Conservation (phyloP, 2,888 invertebrate genomes). For the Apodemia mormo region DNA sequence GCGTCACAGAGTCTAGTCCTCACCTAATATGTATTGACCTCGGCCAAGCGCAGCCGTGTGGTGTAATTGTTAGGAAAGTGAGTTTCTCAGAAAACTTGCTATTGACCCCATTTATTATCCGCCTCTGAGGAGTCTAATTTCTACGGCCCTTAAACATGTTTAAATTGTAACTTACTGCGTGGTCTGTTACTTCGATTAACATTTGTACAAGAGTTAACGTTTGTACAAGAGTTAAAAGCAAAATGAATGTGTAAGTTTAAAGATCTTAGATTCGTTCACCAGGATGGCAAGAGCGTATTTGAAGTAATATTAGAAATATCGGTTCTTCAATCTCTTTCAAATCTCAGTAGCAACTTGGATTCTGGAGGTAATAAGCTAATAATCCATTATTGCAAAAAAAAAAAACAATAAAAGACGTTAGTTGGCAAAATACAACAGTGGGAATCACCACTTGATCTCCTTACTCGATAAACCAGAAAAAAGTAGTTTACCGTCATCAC, state of each 20-base stretch:
- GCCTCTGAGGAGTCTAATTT: not conserved
- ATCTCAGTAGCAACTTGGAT: too few relatives aligned
- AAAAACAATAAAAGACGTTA: too few relatives aligned
- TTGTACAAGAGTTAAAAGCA: not conserved
- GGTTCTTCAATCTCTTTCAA: too few relatives aligned
- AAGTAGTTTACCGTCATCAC: too few relatives aligned
- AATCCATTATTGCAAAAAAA: too few relatives aligned
- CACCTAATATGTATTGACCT: constrained; percentile 74
- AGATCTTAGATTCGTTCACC: too few relatives aligned
- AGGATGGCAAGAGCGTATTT: too few relatives aligned
- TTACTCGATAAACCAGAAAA: too few relatives aligned
- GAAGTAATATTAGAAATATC: too few relatives aligned
- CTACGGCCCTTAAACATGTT: not conserved
- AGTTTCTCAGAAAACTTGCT: constrained; percentile 16
- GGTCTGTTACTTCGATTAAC: not conserved
- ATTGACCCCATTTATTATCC: constrained; percentile 14
- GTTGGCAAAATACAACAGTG: too few relatives aligned
- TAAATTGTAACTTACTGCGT: not conserved
- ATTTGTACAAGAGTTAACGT: not conserved
- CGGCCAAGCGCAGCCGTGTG: constrained; percentile 44
- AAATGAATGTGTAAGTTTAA: not conserved
- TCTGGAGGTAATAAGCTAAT: too few relatives aligned
- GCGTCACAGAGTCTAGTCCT: constrained; percentile 61
- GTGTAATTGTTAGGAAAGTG: constrained; percentile 39
- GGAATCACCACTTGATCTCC: too few relatives aligned